Evolutionary conservation across 37 sponge, comb jelly and placozoan genomes (phyloP).

Genomic region (Amphimedon queenslandica): DNA sequence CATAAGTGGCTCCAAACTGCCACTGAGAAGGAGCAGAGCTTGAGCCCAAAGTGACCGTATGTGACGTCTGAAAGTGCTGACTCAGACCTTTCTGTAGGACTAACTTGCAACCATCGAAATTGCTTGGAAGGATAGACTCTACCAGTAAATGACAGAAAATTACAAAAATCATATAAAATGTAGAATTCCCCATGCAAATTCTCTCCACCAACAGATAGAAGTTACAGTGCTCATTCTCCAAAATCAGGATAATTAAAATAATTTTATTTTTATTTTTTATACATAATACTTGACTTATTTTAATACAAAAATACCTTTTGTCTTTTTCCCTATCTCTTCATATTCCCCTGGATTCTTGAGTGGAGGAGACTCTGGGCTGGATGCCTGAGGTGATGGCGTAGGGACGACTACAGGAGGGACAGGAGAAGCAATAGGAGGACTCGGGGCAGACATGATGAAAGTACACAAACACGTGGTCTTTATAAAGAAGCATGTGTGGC

Average conservation of each 20-base stretch:
- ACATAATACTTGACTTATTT: too few species aligned
- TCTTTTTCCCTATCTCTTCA: slow-evolving; percentile 64
- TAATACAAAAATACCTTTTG: slow-evolving; percentile 56
- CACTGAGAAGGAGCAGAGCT: slow-evolving; percentile 51
- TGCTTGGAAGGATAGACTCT: slow-evolving; percentile 59
- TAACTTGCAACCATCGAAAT: slow-evolving; percentile 81
- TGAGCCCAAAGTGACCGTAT: slow-evolving; percentile 69
- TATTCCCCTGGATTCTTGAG: slow-evolving; percentile 67
- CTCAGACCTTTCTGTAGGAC: slow-evolving; percentile 81
- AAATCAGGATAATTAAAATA: too few species aligned
- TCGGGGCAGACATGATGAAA: slow-evolving; percentile 4
- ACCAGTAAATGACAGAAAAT: slow-evolving; percentile 1
- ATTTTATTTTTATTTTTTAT: background rate
- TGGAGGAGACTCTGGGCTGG: slow-evolving; percentile 1
- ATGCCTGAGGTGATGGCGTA: background rate
- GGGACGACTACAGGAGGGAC: background rate
- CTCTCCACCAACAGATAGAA: background rate
- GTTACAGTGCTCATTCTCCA: too few species aligned
- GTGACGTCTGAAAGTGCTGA: slow-evolving; percentile 72
- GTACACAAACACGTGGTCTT: background rate
- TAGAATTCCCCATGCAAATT: background rate
- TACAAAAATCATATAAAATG: slow-evolving; percentile 3
- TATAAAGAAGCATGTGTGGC: too few species aligned
- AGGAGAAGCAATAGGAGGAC: background rate
- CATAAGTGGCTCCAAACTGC: slow-evolving; percentile 89